These are phyloP conservation scores for Threskiornis aethiopicus DNA, from an alignment of 2,797 vertebrate genomes.

Conservation along the genomic window DNA sequence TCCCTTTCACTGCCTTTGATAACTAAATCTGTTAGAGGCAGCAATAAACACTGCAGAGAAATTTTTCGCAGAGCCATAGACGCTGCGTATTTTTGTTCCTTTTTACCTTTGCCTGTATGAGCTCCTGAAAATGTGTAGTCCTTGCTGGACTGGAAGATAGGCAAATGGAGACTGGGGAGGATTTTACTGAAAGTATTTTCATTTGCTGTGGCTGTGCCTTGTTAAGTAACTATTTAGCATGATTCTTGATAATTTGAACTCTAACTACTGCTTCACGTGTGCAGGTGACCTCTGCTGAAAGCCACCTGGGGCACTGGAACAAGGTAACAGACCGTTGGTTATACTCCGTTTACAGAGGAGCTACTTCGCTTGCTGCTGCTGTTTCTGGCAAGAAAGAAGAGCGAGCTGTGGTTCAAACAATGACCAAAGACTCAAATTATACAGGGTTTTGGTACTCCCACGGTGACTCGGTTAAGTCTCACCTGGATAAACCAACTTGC, in stretches of 20 bases:
- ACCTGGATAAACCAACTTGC: not conserved
- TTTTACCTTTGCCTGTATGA: constrained; percentile 16
- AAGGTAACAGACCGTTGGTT: not conserved
- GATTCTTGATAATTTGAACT: not conserved
- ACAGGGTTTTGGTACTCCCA: not conserved
- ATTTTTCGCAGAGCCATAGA: not conserved
- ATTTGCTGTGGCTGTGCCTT: not conserved
- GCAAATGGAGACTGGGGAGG: not conserved
- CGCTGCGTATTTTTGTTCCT: not conserved
- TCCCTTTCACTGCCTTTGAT: constrained; percentile 27
- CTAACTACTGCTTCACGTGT: not conserved
- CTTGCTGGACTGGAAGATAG: not conserved
- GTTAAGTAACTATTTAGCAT: not conserved
- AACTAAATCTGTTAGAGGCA: not conserved
- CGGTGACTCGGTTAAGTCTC: accelerated
- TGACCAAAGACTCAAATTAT: not conserved
- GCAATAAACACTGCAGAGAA: constrained; percentile 14
- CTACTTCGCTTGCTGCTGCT: not conserved
- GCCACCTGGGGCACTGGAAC: not conserved
- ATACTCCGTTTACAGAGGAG: not conserved
- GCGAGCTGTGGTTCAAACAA: not conserved
- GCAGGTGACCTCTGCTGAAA: constrained; percentile 21
- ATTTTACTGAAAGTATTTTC: not conserved
- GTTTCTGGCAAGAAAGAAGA: not conserved
- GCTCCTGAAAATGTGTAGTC: not conserved